Evolutionary conservation across 2,113 vertebrate genomes (phyloP).

Genomic region (Catharus bicknelli): DNA sequence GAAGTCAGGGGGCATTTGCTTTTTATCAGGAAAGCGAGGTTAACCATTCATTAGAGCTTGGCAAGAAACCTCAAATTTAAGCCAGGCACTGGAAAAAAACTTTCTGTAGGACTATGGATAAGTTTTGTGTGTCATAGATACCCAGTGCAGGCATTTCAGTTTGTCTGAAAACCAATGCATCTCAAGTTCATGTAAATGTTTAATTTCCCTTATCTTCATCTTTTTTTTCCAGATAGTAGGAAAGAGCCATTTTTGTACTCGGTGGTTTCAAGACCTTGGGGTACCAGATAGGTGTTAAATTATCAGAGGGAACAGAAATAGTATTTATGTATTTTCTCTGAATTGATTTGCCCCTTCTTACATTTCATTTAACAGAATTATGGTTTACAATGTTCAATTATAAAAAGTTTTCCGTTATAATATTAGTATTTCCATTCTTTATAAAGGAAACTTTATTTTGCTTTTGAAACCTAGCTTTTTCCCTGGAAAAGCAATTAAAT

Average conservation of each 20-base stretch:
- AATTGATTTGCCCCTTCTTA: background rate
- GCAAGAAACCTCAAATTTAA: background rate
- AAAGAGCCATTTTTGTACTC: background rate
- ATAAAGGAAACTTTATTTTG: constrained; percentile 12
- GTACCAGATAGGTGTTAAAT: background rate
- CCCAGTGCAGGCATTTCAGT: background rate
- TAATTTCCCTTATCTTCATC: background rate
- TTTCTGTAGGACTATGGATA: background rate
- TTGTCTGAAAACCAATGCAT: background rate
- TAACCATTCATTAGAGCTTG: constrained; percentile 7
- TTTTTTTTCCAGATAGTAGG: background rate
- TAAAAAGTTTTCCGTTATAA: background rate
- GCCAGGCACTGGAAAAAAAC: background rate
- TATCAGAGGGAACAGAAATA: background rate
- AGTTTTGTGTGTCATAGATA: background rate
- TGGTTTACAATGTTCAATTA: background rate
- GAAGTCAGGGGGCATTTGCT: background rate
- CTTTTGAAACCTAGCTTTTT: background rate
- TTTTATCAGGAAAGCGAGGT: background rate
- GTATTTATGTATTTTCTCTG: constrained; percentile 20
- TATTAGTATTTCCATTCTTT: background rate
- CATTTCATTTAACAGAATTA: background rate
- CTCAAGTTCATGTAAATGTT: background rate
- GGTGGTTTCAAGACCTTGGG: background rate
- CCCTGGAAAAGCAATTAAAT: constrained; percentile 40